Percentiles rank a stretch among this genome's conserved stretches.
Conservation (phyloP, 2,113 vertebrate genomes). For the Motacilla alba region DNA sequence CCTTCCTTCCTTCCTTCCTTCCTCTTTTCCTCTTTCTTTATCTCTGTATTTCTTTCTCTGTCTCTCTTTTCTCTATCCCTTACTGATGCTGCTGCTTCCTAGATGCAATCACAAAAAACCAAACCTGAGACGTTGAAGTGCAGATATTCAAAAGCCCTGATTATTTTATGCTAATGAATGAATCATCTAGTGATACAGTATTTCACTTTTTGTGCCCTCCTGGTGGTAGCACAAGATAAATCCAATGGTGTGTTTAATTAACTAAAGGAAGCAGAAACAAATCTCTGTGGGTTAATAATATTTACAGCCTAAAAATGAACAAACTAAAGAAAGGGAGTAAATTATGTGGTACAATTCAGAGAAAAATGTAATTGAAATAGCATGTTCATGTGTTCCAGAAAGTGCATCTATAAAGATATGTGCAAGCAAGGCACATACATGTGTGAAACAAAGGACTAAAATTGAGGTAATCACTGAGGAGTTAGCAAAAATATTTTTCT, state of each 20-base stretch:
- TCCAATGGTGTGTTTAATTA: constrained; percentile 77
- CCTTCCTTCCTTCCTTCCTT: too few relatives aligned
- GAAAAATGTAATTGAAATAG: constrained; percentile 71
- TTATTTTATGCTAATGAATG: constrained; percentile 77
- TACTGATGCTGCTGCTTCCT: not conserved
- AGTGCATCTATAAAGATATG: not conserved
- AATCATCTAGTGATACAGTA: constrained; percentile 71
- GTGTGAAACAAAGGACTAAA: not conserved
- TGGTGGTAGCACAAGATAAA: constrained; percentile 77
- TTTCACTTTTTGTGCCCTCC: constrained; percentile 78
- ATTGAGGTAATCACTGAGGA: not conserved
- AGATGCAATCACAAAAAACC: constrained; percentile 9
- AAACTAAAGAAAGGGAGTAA: constrained; percentile 65
- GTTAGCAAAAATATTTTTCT: not conserved
- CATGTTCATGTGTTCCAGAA: constrained; percentile 62
- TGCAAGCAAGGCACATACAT: not conserved
- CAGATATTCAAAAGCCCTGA: constrained; percentile 39
- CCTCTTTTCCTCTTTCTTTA: not conserved
- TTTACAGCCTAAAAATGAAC: constrained; percentile 71
- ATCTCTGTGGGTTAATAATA: constrained; percentile 76
- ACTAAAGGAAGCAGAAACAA: constrained; percentile 75
- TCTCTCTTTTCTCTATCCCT: not conserved
- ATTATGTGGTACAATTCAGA: constrained; percentile 51
- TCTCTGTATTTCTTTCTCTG: not conserved
- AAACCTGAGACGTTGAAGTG: constrained; percentile 33